Conservation (phyloP, 2,888 invertebrate species). For the Tenthredo distinguenda region DNA sequence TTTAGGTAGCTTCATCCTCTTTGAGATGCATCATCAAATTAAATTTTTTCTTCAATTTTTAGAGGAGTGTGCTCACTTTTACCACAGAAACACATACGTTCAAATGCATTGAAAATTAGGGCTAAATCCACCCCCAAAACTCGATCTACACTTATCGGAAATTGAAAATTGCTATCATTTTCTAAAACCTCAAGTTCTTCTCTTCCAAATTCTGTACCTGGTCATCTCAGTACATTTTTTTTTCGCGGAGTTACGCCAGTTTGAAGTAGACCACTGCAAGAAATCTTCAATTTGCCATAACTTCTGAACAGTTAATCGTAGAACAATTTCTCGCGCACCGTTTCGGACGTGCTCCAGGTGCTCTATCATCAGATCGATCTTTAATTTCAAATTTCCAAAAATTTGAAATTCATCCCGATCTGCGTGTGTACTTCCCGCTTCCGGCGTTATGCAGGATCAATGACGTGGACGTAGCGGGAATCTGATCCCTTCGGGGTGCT, state of each 20-base stretch:
- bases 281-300: not conserved
- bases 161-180: not conserved
- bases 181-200: not conserved
- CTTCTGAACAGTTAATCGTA: not conserved
- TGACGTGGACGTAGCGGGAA: too few relatives aligned
- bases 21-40: not conserved
- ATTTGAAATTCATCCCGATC: not conserved
- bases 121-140: not conserved
- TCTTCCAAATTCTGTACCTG: not conserved
- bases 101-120: not conserved
- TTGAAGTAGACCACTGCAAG: not conserved
- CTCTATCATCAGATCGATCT: not conserved
- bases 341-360: not conserved
- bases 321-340: not conserved
- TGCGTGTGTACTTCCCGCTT: not conserved
- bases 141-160: not conserved
- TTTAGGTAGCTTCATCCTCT: not conserved
- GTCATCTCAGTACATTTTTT: not conserved
- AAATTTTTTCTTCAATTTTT: not conserved
- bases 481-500: too few relatives aligned
- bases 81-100: not conserved
- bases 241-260: not conserved
- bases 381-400: not conserved
- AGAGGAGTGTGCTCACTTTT: not conserved
- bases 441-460: too few relatives aligned